Conservation (phyloP, 1,140 invertebrate species). For the Drosophila micromelanica region DNA sequence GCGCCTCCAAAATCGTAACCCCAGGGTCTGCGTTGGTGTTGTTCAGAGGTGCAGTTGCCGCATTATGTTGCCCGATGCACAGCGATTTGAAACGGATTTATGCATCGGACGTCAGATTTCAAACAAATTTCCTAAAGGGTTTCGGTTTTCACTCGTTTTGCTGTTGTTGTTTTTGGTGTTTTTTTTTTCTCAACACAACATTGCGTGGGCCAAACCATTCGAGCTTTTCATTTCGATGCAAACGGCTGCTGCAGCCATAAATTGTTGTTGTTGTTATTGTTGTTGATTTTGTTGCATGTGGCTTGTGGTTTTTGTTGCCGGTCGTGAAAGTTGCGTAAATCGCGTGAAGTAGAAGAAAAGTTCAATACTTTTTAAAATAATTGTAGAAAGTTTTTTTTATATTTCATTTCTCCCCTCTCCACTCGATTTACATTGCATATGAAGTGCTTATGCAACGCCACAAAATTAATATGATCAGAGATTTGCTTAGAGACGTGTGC, state of each 20-base stretch:
- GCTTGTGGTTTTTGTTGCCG: conserved; percentile 54
- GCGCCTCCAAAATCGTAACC: conserved; percentile 55
- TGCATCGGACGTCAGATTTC: conserved; percentile 64
- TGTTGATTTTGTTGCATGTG: conserved; percentile 45
- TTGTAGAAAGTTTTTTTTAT: conserved; percentile 79
- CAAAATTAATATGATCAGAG: conserved; percentile 40
- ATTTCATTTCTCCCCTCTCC: conserved; percentile 19
- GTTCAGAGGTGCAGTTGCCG: conserved; percentile 44
- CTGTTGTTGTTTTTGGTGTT: conserved; percentile 19
- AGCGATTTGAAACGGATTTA: conserved; percentile 79
- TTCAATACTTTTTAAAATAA: conserved; percentile 80
- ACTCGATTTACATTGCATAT: conserved; percentile 16
- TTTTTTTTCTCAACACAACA: conserved; percentile 12
- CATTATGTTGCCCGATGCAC: conserved; percentile 35
- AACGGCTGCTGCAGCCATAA: conserved; percentile 68
- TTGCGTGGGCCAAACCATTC: conserved; percentile 71
- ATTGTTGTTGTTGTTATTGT: conserved; percentile 54
- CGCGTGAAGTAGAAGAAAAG: conserved; percentile 82
- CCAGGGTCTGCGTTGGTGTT: conserved; percentile 74
- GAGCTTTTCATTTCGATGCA: conserved; percentile 63
- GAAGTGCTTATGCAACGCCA: conserved; percentile 64
- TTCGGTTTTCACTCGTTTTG: conserved; percentile 61
- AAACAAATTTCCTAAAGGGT: conserved; percentile 82
- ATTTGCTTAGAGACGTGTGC: conserved; percentile 53
- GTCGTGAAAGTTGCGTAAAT: conserved; percentile 80